Conservation (phyloP, 1,140 invertebrate species). For the Pinna nobilis region DNA sequence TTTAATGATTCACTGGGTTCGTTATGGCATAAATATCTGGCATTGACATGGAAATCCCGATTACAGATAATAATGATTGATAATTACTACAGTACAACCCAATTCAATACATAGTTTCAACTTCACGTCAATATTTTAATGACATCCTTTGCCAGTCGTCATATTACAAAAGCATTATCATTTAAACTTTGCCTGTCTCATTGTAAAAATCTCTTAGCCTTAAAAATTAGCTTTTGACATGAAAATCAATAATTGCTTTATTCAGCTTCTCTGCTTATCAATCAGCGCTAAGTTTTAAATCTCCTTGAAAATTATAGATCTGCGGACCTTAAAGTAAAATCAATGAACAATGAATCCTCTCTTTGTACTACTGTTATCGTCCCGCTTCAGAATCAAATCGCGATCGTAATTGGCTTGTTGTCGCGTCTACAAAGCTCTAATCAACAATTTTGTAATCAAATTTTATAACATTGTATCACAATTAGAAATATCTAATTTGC, state of each 20-base stretch:
- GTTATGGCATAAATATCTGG: neutral
- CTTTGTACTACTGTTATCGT: no score
- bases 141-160: neutral
- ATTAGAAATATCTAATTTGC: no score
- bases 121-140: constrained; percentile 21
- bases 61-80: neutral
- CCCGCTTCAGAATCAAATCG: no score
- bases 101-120: constrained; percentile 18
- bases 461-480: no score
- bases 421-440: no score
- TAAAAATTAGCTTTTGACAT: constrained; percentile 29
- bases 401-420: no score
- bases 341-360: constrained; percentile 17
- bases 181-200: constrained; percentile 24
- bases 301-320: constrained; percentile 32
- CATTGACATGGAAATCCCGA: neutral
- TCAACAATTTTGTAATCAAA: no score
- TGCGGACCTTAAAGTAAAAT: constrained; percentile 22
- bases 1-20: neutral
- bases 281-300: constrained; percentile 28
- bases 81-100: neutral
- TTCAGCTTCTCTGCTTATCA: constrained; percentile 21
- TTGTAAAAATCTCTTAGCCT: constrained; percentile 21
- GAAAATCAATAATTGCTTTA: constrained; percentile 30
- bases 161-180: constrained; percentile 24